Evolutionary conservation across 2,797 vertebrate species (phyloP).

Genomic region (Meriones psammophilus): DNA sequence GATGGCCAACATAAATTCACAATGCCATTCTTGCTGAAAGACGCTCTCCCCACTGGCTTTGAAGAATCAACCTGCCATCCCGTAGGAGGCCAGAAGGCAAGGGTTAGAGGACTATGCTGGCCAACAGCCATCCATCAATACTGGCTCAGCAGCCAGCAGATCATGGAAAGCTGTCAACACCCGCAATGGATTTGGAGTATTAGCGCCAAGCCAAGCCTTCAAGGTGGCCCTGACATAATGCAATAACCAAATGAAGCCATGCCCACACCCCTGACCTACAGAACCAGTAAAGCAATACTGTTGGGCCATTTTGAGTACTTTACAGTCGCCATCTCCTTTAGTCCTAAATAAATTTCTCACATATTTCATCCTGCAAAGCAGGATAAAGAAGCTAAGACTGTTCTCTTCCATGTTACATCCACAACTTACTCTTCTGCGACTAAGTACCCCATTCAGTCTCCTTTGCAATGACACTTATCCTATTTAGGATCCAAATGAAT

Average conservation of each 20-base stretch:
- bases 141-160: background rate
- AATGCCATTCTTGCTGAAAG: background rate
- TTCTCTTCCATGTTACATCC: background rate
- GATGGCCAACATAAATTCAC: accelerated
- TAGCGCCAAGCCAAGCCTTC: background rate
- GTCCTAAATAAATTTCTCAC: background rate
- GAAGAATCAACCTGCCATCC: background rate
- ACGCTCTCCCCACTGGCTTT: background rate
- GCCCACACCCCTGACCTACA: background rate
- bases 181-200: accelerated
- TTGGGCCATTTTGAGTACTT: background rate
- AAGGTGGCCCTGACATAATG: accelerated
- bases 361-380: too few relatives aligned
- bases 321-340: background rate
- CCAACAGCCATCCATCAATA: too few relatives aligned
- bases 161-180: accelerated
- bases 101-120: too few relatives aligned
- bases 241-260: background rate
- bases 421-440: background rate
- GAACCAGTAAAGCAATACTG: background rate
- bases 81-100: background rate
- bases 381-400: background rate
- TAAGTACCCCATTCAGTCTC: background rate
- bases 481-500: background rate
- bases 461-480: background rate